These are phyloP conservation scores for Labroides dimidiatus DNA, from an alignment of 2,797 vertebrate genomes.

Conservation along the genomic window DNA sequence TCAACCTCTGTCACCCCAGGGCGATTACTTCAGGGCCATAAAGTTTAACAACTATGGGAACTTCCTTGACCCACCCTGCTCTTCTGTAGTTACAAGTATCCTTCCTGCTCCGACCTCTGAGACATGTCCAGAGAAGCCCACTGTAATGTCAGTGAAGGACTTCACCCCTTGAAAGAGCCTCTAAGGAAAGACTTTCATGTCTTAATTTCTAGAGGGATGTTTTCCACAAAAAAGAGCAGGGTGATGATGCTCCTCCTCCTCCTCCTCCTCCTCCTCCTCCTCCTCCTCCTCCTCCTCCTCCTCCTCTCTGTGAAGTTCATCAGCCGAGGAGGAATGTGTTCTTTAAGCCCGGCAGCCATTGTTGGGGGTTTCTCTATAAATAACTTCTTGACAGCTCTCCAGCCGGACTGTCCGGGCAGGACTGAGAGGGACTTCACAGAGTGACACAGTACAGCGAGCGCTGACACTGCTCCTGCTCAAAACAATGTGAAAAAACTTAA, in stretches of 20 bases:
- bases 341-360: conserved; percentile 42
- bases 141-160: conserved; percentile 6
- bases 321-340: conserved; percentile 56
- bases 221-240: conserved; percentile 51
- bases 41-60: conserved; percentile 71
- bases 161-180: conserved; percentile 58
- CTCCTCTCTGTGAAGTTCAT: conserved; percentile 46
- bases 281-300: neutral
- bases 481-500: neutral
- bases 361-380: conserved; percentile 67
- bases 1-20: conserved; percentile 32
- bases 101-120: conserved; percentile 46
- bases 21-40: conserved; percentile 46
- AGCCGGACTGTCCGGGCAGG: conserved; percentile 28
- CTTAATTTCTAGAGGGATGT: conserved; percentile 41
- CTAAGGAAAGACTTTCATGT: conserved; percentile 24
- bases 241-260: conserved; percentile 17
- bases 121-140: conserved; percentile 49
- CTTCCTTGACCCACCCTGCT: conserved; percentile 51
- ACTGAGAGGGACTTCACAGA: neutral
- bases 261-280: neutral
- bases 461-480: neutral
- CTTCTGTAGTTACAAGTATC: conserved; percentile 26
- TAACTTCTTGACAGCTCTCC: conserved; percentile 59
- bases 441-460: conserved; percentile 10